Conservation (phyloP, 2,888 invertebrate genomes). For the Brachylomia viminalis region DNA sequence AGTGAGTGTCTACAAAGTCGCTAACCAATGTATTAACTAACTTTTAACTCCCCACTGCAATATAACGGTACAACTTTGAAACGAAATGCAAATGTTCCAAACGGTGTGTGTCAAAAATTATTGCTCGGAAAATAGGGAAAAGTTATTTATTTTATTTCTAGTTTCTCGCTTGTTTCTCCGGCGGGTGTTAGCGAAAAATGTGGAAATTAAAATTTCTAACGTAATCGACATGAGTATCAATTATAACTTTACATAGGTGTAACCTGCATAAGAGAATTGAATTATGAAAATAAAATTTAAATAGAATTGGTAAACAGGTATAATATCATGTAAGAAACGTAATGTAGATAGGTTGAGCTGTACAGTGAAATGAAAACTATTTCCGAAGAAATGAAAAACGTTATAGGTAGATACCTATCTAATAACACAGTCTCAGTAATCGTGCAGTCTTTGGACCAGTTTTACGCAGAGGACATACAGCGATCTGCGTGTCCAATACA, state of each 20-base stretch:
- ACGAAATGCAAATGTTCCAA: conserved; percentile 61
- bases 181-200: conserved; percentile 11
- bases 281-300: neutral
- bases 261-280: neutral
- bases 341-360: neutral
- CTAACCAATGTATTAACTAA: conserved; percentile 47
- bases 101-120: conserved; percentile 48
- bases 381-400: neutral
- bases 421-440: no score
- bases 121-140: conserved; percentile 32
- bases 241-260: conserved; percentile 16
- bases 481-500: no score
- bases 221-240: neutral
- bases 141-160: conserved; percentile 33
- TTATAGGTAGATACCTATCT: no score
- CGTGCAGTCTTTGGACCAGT: no score
- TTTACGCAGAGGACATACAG: no score
- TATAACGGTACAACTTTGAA: conserved; percentile 54
- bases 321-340: neutral
- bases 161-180: conserved; percentile 25
- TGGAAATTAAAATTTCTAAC: neutral
- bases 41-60: conserved; percentile 57
- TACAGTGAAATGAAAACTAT: neutral
- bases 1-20: conserved; percentile 58
- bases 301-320: neutral